phyloP scores from a whole-genome alignment of 2,113 vertebrate genomes.

The Carassius gibelio region DNA sequence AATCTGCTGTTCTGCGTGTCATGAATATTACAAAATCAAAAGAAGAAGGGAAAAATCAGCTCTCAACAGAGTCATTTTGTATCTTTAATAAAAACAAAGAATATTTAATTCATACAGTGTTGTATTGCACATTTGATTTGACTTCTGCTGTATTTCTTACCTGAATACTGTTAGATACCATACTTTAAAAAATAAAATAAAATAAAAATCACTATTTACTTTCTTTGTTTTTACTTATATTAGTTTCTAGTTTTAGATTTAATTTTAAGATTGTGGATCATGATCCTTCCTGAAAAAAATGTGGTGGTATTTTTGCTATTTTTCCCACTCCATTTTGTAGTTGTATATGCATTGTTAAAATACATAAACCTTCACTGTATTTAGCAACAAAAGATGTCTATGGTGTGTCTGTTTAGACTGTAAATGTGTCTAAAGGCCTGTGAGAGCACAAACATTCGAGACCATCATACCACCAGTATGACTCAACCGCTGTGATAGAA shows the following conservation, averaged over 20 bases:
- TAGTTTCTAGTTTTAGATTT: no score
- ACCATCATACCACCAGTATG: slow-evolving; percentile 56
- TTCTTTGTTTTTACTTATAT: no score
- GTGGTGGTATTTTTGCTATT: no score
- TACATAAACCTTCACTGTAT: neutral
- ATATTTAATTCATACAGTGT: neutral
- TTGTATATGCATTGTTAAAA: neutral
- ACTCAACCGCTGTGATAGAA: slow-evolving; percentile 65
- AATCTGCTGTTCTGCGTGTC: neutral
- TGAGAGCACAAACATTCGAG: neutral
- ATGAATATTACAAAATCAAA: neutral
- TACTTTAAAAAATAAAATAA: no score
- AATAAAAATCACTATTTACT: no score
- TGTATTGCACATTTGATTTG: neutral
- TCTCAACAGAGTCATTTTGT: neutral
- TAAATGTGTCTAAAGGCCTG: neutral
- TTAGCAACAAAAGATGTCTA: neutral
- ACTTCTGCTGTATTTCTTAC: neutral
- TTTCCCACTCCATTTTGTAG: no score
- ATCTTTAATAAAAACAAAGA: neutral
- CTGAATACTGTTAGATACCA: no score
- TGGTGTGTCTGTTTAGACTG: neutral
- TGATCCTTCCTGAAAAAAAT: no score
- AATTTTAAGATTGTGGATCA: no score
- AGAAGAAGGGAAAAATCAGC: no score